phyloP scores from a whole-genome alignment of 2,888 invertebrate genomes.

The Allygus modestus region DNA sequence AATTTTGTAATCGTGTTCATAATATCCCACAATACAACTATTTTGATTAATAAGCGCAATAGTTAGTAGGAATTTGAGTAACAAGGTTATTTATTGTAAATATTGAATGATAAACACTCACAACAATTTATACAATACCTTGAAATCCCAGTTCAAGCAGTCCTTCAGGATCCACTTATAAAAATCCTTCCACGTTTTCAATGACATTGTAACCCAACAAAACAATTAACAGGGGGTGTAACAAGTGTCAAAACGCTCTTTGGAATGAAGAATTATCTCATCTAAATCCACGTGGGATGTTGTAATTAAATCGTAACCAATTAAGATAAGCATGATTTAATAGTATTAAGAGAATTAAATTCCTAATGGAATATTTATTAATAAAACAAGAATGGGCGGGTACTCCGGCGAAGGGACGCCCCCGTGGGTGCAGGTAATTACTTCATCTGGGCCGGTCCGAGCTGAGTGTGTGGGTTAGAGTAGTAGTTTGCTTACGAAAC shows the following conservation, averaged over 20 bases:
- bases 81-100: too few species aligned
- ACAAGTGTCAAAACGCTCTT: neutral
- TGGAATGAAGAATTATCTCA: neutral
- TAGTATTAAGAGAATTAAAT: slow-evolving; percentile 38
- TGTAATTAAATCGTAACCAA: slow-evolving; percentile 38
- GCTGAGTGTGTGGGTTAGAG: too few species aligned
- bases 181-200: neutral
- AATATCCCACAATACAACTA: too few species aligned
- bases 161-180: too few species aligned
- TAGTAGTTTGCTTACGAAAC: too few species aligned
- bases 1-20: too few species aligned
- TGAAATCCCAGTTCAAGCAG: too few species aligned
- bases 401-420: neutral
- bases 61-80: too few species aligned
- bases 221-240: neutral
- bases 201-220: neutral
- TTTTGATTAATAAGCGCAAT: too few species aligned
- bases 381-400: slow-evolving; percentile 18
- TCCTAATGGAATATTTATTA: slow-evolving; percentile 32
- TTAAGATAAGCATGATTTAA: slow-evolving; percentile 46
- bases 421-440: slow-evolving; percentile 22
- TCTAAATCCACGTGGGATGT: slow-evolving; percentile 11
- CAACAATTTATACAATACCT: too few species aligned
- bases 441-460: neutral
- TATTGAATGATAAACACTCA: too few species aligned